Evolutionary conservation across 2,888 invertebrate genomes (phyloP), one percentile per base, ranked within the genome.

Genomic region (Yponomeuta sedellus): DNA sequence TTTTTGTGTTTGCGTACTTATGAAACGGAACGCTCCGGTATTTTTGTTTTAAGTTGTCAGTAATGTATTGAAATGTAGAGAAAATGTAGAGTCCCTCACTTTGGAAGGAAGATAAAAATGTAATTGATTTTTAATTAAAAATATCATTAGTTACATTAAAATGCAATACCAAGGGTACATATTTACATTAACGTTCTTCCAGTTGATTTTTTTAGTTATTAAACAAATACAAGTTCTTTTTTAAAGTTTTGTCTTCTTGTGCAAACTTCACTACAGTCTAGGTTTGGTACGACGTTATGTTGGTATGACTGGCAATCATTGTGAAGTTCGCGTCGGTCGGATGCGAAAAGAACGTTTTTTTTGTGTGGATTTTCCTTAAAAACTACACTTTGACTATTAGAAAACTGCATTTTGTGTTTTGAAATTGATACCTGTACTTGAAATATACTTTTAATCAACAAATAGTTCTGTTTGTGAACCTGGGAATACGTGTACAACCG

Each of bases 341-440:
- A 59, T 59, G 59, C 12, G 59, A 20, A 25, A 59, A 11, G 59
- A 19, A 11, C 59, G n/a, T 16, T 59, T 59, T 59, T 59, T 59
- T 52, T 12, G 44, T 52, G 44, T 16, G 16, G 44, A 52, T 52
- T 52, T 52, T 52, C 44, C 16, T 3, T 34, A 52, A 16, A 52
- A 52, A 52, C 16, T 52, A 8, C 1, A 52, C 44, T 52, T 52
- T 52, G 16, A 52, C 12, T 16, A 52, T 12, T 52, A 16, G 12
- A 12, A 16, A 16, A 52, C 12, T 12, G 44, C 16, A 52, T 52
- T 52, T 52, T 12, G 16, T 52, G 44, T 52, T 52, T 52, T 16
- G 57, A 39, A 58, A 65, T 65, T 19, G 22, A 28, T 5, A n/a
- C 5, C 2, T 34, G 28, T 34, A 16, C 28, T 28, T 11, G 6